Percentiles rank a stretch among this genome's conserved stretches.
Conservation (phyloP, 2,113 vertebrate species). For the Austrofundulus limnaeus region DNA sequence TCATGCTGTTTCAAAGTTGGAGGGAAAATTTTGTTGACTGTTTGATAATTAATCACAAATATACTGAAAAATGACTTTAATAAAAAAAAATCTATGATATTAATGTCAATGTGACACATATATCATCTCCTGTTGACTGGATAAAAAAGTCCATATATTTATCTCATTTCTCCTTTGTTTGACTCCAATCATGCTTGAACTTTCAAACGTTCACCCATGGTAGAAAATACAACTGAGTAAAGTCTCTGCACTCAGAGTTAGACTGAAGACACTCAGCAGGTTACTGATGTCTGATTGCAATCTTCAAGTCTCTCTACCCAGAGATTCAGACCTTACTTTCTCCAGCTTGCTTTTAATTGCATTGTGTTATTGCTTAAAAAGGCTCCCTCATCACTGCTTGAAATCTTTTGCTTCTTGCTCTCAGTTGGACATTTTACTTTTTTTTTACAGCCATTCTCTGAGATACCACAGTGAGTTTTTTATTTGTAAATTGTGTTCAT, state of each 20-base stretch:
- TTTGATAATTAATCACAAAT: neutral
- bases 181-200: constrained; percentile 47
- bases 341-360: constrained; percentile 37
- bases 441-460: neutral
- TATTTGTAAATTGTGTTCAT: constrained; percentile 3
- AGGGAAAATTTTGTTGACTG: neutral
- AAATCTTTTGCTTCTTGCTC: neutral
- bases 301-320: constrained; percentile 20
- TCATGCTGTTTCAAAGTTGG: constrained; percentile 6
- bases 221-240: constrained; percentile 27
- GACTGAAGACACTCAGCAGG: constrained; percentile 57
- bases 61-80: neutral
- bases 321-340: constrained; percentile 28
- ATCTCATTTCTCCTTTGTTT: constrained; percentile 19
- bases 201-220: constrained; percentile 30
- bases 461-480: constrained; percentile 5
- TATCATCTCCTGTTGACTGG: neutral
- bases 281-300: constrained; percentile 56
- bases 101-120: too few species aligned
- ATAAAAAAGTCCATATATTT: neutral
- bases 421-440: constrained; percentile 9
- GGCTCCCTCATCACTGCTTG: constrained; percentile 9
- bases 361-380: constrained; percentile 10
- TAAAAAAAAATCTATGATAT: neutral
- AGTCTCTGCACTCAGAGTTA: constrained; percentile 39